Percentiles rank a stretch among this genome's conserved stretches.
phyloP scores from a whole-genome alignment of 2,797 vertebrate species.

The Periparus ater region DNA sequence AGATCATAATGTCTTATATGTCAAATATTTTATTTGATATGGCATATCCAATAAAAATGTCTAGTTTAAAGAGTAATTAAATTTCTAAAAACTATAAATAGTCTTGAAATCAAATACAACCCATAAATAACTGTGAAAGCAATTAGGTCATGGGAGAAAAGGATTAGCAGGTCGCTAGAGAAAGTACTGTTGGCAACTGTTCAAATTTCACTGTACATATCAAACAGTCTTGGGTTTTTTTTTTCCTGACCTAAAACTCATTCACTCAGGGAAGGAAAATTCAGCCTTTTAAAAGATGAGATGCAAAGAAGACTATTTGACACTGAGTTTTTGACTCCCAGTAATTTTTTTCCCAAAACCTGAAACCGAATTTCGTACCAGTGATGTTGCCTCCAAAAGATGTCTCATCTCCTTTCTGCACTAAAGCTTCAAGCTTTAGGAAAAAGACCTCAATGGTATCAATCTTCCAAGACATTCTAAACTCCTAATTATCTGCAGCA shows the following conservation, averaged over 20 bases:
- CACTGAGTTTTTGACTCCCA: background rate
- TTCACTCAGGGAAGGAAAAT: background rate
- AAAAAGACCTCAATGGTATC: background rate
- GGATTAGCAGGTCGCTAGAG: background rate
- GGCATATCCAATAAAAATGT: background rate
- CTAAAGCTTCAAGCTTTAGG: background rate
- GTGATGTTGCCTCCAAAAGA: background rate
- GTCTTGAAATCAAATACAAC: background rate
- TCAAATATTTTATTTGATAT: background rate
- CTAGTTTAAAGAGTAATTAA: background rate
- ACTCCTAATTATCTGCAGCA: background rate
- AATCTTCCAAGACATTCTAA: background rate
- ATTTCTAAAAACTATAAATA: background rate
- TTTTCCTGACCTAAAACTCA: background rate
- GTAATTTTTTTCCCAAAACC: background rate
- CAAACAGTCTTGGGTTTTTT: background rate
- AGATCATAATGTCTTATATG: background rate
- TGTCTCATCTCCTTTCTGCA: background rate
- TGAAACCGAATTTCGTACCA: rapidly evolving
- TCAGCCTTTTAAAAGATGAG: background rate
- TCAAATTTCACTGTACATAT: background rate
- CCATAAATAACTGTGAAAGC: background rate
- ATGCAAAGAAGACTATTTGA: background rate
- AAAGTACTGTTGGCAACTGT: background rate
- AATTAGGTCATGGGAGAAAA: background rate